Conservation (phyloP, 2,797 vertebrate genomes). For the Argyrosomus regius region DNA sequence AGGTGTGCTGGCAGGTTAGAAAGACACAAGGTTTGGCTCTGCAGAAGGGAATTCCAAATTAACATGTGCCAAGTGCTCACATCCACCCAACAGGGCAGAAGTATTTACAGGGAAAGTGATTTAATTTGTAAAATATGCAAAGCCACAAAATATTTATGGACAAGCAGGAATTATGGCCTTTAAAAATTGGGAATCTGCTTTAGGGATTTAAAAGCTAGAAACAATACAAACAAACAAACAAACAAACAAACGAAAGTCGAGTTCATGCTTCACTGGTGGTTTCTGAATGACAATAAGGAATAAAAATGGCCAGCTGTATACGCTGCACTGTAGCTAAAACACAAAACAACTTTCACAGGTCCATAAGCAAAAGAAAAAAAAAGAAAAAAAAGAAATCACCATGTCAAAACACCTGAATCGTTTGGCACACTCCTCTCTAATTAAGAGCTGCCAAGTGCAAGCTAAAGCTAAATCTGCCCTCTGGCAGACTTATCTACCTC, state of each 20-base stretch:
- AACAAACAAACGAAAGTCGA: constrained; percentile 14
- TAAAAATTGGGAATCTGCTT: constrained; percentile 39
- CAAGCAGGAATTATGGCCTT: constrained; percentile 43
- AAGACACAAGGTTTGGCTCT: constrained; percentile 46
- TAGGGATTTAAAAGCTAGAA: constrained; percentile 41
- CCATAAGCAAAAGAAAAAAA: constrained; percentile 19
- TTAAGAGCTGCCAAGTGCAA: constrained; percentile 62
- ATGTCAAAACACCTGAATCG: constrained; percentile 42
- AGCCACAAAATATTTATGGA: constrained; percentile 57
- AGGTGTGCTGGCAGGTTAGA: constrained; percentile 69
- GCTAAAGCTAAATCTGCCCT: constrained; percentile 56
- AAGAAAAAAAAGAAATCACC: background rate
- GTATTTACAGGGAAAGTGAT: constrained; percentile 42
- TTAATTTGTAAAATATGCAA: constrained; percentile 62
- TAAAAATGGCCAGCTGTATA: constrained; percentile 43
- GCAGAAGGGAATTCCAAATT: constrained; percentile 55
- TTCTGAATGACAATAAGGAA: constrained; percentile 43
- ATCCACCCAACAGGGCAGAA: constrained; percentile 38
- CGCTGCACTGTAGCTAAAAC: constrained; percentile 31
- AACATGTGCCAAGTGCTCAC: constrained; percentile 54
- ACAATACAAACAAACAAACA: constrained; percentile 52
- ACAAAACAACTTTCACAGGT: constrained; percentile 47
- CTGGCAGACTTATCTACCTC: constrained; percentile 51
- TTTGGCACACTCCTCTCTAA: constrained; percentile 61
- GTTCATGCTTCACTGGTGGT: constrained; percentile 39